Percentiles rank a stretch among this genome's conserved stretches.
Conservation (phyloP, 2,888 invertebrate species). For the Caenorhabditis sp. region DNA sequence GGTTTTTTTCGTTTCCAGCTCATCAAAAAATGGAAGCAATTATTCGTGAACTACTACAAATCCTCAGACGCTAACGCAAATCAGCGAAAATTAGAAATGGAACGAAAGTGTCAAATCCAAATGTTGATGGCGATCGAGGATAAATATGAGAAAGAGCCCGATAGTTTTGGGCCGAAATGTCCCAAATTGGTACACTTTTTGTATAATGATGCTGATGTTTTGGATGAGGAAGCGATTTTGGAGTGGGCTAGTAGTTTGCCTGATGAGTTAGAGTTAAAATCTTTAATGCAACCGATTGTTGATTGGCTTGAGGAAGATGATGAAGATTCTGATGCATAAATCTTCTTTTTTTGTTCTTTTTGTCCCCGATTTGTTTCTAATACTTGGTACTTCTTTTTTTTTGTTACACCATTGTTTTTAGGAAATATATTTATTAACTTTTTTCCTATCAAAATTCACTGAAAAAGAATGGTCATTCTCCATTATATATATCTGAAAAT, state of each 20-base stretch:
- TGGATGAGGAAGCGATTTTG: slow-evolving; percentile 48
- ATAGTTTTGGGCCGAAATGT: slow-evolving; percentile 12
- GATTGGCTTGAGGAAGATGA: slow-evolving; percentile 54
- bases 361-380: slow-evolving; percentile 8
- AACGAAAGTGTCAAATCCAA: slow-evolving; percentile 50
- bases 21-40: slow-evolving; percentile 45
- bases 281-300: slow-evolving; percentile 41
- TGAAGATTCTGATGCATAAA: slow-evolving; percentile 39
- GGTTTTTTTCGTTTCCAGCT: slow-evolving; percentile 34
- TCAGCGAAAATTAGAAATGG: slow-evolving; percentile 13
- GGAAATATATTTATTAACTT: neutral
- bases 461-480: neutral
- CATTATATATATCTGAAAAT: neutral
- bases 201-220: slow-evolving; percentile 49
- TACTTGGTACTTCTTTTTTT: slow-evolving; percentile 1
- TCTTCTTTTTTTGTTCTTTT: slow-evolving; percentile 3
- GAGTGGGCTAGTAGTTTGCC: slow-evolving; percentile 48
- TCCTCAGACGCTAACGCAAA: slow-evolving; percentile 10
- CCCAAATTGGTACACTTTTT: slow-evolving; percentile 52
- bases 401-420: neutral
- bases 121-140: slow-evolving; percentile 62
- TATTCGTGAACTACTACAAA: slow-evolving; percentile 63
- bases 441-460: neutral
- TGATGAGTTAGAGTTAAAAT: slow-evolving; percentile 19
- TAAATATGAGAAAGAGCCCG: slow-evolving; percentile 13